phyloP scores from a whole-genome alignment of 2,797 vertebrate species.

The Chaetophractus vellerosus region DNA sequence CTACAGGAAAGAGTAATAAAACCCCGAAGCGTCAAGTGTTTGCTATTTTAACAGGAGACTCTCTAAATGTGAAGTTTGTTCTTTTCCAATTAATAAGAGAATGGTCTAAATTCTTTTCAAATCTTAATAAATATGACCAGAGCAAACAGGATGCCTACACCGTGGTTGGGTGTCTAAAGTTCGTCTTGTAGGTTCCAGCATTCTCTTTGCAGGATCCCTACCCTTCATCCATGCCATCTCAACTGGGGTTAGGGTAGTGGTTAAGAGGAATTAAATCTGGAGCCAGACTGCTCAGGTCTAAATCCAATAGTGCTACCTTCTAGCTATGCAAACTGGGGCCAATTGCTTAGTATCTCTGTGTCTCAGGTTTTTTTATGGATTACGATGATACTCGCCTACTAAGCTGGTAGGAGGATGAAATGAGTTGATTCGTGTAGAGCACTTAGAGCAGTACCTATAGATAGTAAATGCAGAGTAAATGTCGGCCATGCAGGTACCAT shows the following conservation, averaged over 20 bases:
- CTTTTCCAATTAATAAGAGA: neutral
- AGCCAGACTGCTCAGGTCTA: no score
- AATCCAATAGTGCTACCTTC: neutral
- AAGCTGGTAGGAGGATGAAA: neutral
- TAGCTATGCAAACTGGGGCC: neutral
- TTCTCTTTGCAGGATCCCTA: neutral
- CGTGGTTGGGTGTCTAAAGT: neutral
- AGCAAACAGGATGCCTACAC: neutral
- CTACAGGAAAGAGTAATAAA: no score
- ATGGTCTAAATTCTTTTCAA: neutral
- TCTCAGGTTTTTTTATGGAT: neutral
- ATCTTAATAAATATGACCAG: neutral
- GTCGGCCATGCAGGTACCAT: neutral
- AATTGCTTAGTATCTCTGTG: neutral
- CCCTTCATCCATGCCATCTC: neutral
- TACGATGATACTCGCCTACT: neutral
- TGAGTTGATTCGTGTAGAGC: neutral
- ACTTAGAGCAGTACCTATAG: neutral
- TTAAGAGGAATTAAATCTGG: neutral
- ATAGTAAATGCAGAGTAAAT: neutral
- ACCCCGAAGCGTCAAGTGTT: no score
- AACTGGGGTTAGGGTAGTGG: neutral
- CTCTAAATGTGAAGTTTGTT: neutral
- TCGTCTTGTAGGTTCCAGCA: fast-evolving
- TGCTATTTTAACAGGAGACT: neutral